These are phyloP conservation scores for Elephantulus edwardii DNA, from an alignment of 2,113 vertebrate genomes.

Conservation along the genomic window DNA sequence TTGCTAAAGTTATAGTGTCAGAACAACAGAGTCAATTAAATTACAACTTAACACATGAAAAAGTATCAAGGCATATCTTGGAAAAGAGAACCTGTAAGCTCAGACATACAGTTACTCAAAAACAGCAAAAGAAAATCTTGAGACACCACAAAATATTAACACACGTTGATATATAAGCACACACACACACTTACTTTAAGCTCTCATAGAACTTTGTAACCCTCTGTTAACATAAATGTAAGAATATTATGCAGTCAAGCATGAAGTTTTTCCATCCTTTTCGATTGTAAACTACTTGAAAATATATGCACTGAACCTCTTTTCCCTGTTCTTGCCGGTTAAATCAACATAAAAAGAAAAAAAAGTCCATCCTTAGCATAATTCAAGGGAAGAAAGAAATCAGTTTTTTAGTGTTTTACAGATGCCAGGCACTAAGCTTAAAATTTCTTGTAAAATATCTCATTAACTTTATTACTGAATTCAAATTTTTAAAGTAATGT, in stretches of 20 bases:
- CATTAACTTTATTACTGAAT: neutral
- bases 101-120: neutral
- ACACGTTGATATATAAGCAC: neutral
- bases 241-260: neutral
- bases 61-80: neutral
- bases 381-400: slow-evolving; percentile 28
- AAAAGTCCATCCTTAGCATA: neutral
- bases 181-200: neutral
- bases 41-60: neutral
- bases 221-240: neutral
- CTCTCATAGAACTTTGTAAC: neutral
- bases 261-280: neutral
- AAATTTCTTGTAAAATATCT: neutral
- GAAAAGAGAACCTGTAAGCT: neutral
- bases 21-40: slow-evolving; percentile 4
- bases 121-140: neutral
- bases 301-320: neutral
- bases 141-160: neutral
- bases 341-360: neutral
- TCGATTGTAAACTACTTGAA: neutral
- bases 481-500: neutral
- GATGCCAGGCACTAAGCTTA: neutral
- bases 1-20: neutral
- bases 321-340: neutral
- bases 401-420: neutral